phyloP scores from a whole-genome alignment of 2,797 vertebrate genomes.

The Falco novaeseelandiae region DNA sequence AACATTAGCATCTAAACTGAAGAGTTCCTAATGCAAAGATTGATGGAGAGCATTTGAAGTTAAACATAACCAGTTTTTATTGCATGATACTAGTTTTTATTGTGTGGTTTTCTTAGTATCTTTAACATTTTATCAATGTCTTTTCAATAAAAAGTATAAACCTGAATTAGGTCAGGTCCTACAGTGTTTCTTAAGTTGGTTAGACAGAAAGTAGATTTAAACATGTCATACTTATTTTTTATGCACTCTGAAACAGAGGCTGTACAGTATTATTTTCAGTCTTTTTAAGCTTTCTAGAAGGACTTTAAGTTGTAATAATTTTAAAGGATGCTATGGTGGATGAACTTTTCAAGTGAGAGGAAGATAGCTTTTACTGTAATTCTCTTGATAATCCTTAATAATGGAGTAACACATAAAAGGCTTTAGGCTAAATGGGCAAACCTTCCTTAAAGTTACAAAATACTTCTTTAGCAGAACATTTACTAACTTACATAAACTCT shows the following conservation, averaged over 20 bases:
- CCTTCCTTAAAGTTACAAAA: conserved; percentile 47
- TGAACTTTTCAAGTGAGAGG: conserved; percentile 43
- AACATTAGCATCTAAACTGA: background rate
- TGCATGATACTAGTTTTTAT: background rate
- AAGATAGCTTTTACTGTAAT: background rate
- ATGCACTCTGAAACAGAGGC: background rate
- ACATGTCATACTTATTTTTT: background rate
- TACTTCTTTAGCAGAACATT: conserved; percentile 67
- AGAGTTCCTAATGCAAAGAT: background rate
- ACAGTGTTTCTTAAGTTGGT: background rate
- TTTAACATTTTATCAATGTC: background rate
- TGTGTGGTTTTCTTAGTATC: background rate
- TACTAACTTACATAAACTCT: conserved; percentile 59
- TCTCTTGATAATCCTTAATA: conserved; percentile 37
- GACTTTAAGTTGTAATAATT: conserved; percentile 5
- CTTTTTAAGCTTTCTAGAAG: conserved; percentile 28
- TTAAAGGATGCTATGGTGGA: conserved; percentile 25
- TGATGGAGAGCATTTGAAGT: background rate
- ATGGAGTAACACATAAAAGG: conserved; percentile 51
- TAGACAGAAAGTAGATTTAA: background rate
- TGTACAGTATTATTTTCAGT: background rate
- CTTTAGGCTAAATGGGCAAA: conserved; percentile 22
- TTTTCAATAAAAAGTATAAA: background rate
- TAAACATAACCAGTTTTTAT: background rate
- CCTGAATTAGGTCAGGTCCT: background rate